Evolutionary conservation across 2,113 vertebrate genomes (phyloP), one percentile per base, ranked within the genome.

Genomic region (Rhabdomys dilectus): DNA sequence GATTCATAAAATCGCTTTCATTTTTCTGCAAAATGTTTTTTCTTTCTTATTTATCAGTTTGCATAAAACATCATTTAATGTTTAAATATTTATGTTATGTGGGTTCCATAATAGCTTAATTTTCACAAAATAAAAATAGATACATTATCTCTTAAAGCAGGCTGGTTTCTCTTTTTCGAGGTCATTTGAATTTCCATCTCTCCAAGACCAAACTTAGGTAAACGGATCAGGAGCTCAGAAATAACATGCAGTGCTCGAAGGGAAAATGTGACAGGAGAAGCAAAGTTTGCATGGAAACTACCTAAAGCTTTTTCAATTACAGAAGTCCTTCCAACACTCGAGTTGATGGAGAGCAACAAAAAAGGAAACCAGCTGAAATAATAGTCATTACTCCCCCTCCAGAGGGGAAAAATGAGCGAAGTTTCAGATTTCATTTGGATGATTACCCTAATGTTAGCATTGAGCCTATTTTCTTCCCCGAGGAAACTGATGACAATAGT

Each of bases 21-120:
- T 89, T 91, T 94, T 93, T 91, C 75, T 77, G 19, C 42, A 85
- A 91, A 15, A n/a, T 9, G 48, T 48, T 48, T 48, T 88, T 95
- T 89, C 56, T 68, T 81, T 96, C 87, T 93, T n/a, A 26, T 75
- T 91, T 91, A 91, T 89, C 87, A 93, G 94, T 92, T 95, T 94
- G 95, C 72, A 86, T 96, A 84, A 97, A 93, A 82, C 77, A 26
- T 17, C 66, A 73, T 34, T 91, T 76, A 60, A 78, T 82, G 88
- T 42, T 96, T 89, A 95, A 94, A 85, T 96, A 97, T 96, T 95
- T 97, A 91, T 93, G 84, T 66, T 93, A 53, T 86, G 39, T 85
- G 72, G 86, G 45, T 53, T 88, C 26, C 34, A 60, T 88, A 92
- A 91, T 51, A 84, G 76, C 66, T 95, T 96, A 95, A 93, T 98